Conservation (phyloP, 1,140 invertebrate species). For the Brachionus manjavacas region DNA sequence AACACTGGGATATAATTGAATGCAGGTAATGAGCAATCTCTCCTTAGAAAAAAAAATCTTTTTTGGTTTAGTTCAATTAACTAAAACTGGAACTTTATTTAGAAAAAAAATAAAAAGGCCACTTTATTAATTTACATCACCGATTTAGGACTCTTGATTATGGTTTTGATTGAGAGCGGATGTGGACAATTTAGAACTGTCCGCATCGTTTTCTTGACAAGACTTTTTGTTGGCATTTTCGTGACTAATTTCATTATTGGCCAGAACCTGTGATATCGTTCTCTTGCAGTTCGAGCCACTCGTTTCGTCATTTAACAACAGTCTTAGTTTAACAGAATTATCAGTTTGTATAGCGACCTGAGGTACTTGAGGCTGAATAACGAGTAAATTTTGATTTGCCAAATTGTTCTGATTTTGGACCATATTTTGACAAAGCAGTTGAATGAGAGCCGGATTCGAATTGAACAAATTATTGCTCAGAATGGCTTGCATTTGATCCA, state of each 20-base stretch:
- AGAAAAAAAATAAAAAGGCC: conserved; percentile 9
- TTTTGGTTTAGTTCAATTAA: conserved; percentile 11
- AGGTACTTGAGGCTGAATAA: neutral
- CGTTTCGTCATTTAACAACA: conserved; percentile 28
- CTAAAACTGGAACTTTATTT: conserved; percentile 20
- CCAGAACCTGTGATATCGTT: neutral
- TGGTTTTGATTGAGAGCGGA: neutral
- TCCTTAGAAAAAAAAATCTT: neutral
- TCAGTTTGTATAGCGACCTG: neutral
- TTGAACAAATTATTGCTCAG: conserved; percentile 2
- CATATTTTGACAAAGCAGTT: conserved; percentile 11
- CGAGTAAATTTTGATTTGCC: conserved; percentile 6
- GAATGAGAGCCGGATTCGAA: conserved; percentile 4
- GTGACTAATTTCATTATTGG: neutral
- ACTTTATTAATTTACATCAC: conserved; percentile 10
- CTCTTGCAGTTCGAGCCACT: neutral
- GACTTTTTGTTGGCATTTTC: conserved; percentile 5
- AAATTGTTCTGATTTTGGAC: conserved; percentile 1
- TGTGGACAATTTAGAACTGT: conserved; percentile 20
- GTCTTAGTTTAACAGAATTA: conserved; percentile 17
- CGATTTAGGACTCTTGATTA: neutral
- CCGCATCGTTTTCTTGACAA: neutral
- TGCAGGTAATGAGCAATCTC: conserved; percentile 13
- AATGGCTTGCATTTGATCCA: conserved; percentile 13
- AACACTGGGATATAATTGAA: neutral